Base-by-base conservation (phyloP, 2,888 invertebrate genomes). In the Oxystoma pomonae region DNA sequence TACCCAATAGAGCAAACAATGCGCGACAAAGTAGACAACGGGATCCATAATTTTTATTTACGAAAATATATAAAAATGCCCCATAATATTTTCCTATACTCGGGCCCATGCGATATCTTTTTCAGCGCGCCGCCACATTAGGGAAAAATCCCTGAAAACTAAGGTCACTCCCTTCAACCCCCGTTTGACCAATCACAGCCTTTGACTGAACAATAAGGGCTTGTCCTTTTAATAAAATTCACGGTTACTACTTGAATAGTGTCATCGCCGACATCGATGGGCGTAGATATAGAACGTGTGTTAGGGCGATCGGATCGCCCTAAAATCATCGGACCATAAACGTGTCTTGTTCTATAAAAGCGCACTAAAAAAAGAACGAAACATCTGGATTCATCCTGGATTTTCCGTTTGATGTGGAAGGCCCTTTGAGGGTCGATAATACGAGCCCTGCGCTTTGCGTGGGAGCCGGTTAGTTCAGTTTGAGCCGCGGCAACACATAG, bases 161-260 rank as follows among this genome's bases (percentile, higher is more conserved):
- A 57, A 70, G 74, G 74, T 70, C 74, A 74, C 72, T 72, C 70
- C 68, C 68, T 57, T 56, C 62, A 35, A 21, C 35, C 60, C 58
- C 58, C 50, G 60, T 49, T 64, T 68, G 65, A 65, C 76, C 76
- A 76, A 76, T 76, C 70, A 70, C 62, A 58, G 65, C 55, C 58
- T 51, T 78, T 78, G 79, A 79, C 73, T 77, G 81, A 82, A 83
- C 83, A 83, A 81, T 83, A 82, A 81, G 84, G 83, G 83, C 83
- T 81, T 83, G 83, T 82, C 81, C 78, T 80, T 80, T 77, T 77
- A 77, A 77, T 75, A 76, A 77, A 79, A 74, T 76, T 75, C 77
- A 65, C 65, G 71, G 69, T 69, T 70, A 69, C 66, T 67, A 70
- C 70, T 73, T 71, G 35, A 12, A 35, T 35, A 3, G 35, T 35